Conservation (phyloP, 2,888 invertebrate species). For the Agonopterix alstromeriana region DNA sequence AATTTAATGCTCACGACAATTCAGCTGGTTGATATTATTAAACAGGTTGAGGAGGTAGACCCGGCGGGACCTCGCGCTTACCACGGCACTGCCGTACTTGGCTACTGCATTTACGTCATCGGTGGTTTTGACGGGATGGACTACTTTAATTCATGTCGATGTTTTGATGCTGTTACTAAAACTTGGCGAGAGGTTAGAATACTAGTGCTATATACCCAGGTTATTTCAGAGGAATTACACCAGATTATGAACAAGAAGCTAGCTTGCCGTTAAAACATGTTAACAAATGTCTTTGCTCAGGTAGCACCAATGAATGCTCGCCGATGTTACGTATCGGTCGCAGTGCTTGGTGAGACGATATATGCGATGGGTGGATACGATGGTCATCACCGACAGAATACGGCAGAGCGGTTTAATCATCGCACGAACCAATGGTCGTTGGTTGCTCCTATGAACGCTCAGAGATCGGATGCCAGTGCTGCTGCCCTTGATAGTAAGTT, state of each 20-base stretch:
- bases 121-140: slow-evolving; percentile 96
- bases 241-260: no score
- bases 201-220: neutral
- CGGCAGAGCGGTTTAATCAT: slow-evolving; percentile 90
- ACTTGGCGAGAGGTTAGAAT: slow-evolving; percentile 84
- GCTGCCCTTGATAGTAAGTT: slow-evolving; percentile 85
- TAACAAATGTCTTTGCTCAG: slow-evolving; percentile 26
- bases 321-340: slow-evolving; percentile 91
- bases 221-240: no score
- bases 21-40: slow-evolving; percentile 5
- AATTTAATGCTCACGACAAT: neutral
- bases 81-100: slow-evolving; percentile 94
- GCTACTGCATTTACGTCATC: slow-evolving; percentile 89
- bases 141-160: slow-evolving; percentile 90
- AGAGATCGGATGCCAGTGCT: slow-evolving; percentile 93
- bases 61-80: slow-evolving; percentile 92
- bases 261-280: neutral
- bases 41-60: slow-evolving; percentile 84
- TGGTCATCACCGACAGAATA: slow-evolving; percentile 90
- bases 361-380: slow-evolving; percentile 94
- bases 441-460: slow-evolving; percentile 91
- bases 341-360: slow-evolving; percentile 84
- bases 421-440: slow-evolving; percentile 92
- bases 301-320: slow-evolving; percentile 93
- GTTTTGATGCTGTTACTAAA: slow-evolving; percentile 91